Evolutionary conservation across 2,888 invertebrate genomes (phyloP).

Genomic region (Patella pellucida): DNA sequence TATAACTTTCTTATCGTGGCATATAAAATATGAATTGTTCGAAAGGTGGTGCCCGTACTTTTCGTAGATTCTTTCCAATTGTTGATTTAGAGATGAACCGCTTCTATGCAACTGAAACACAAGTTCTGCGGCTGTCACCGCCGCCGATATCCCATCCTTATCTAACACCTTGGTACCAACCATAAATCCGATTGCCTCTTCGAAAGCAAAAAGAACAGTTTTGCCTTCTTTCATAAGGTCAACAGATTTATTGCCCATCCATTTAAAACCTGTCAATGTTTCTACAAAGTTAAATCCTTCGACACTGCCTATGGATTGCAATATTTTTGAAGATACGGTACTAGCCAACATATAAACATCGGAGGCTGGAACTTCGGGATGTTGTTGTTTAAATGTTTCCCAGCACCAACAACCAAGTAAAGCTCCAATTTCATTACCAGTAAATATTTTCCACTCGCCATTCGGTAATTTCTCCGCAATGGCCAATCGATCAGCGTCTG

Average conservation of each 20-base stretch:
- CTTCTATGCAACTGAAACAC: conserved; percentile 78
- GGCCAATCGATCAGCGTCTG: conserved; percentile 96
- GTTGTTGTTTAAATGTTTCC: conserved; percentile 44
- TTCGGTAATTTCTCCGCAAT: conserved; percentile 85
- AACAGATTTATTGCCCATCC: conserved; percentile 94
- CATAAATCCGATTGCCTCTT: conserved; percentile 99
- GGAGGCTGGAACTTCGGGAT: conserved; percentile 51
- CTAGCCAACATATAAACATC: conserved; percentile 90
- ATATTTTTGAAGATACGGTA: conserved; percentile 96
- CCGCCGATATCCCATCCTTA: conserved; percentile 96
- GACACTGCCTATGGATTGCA: conserved; percentile 83
- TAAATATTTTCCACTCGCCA: conserved; percentile 88
- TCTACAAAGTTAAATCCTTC: conserved; percentile 86
- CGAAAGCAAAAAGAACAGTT: conserved; percentile 91
- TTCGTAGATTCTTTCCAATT: conserved; percentile 83
- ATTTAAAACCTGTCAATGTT: conserved; percentile 98
- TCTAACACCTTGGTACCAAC: conserved; percentile 89
- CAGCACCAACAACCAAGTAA: conserved; percentile 95
- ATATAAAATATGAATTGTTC: conserved; percentile 90
- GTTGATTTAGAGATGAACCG: conserved; percentile 71
- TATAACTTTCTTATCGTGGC: conserved; percentile 81
- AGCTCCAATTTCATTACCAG: conserved; percentile 95
- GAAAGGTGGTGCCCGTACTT: conserved; percentile 91
- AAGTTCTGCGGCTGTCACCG: conserved; percentile 84
- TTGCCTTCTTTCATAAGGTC: conserved; percentile 82